phyloP scores from a whole-genome alignment of 2,113 vertebrate genomes.

The Hymenochirus boettgeri region DNA sequence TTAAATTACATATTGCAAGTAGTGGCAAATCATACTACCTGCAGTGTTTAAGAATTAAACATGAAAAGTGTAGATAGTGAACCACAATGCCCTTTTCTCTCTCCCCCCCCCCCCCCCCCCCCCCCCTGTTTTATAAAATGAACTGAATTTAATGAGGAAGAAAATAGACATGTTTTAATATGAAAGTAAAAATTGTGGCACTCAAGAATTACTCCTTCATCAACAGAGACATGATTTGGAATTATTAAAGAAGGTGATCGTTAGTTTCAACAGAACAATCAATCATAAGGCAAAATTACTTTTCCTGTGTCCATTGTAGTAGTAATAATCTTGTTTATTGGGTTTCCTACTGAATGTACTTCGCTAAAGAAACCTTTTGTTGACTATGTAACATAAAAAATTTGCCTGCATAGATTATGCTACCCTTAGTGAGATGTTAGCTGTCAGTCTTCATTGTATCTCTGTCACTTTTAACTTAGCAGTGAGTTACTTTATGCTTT shows the following conservation, averaged over 20 bases:
- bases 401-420: conserved; percentile 17
- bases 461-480: conserved; percentile 35
- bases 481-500: conserved; percentile 25
- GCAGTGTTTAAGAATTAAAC: no score
- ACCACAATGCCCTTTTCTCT: no score
- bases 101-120: no score
- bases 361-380: conserved; percentile 24
- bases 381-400: conserved; percentile 24
- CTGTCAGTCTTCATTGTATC: conserved; percentile 35
- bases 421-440: conserved; percentile 35
- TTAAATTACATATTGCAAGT: no score
- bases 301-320: conserved; percentile 13
- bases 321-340: conserved; percentile 33
- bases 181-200: conserved; percentile 1
- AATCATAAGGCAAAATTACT: conserved; percentile 25
- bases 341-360: conserved; percentile 10
- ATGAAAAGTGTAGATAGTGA: no score
- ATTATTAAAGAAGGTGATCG: conserved; percentile 25
- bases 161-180: conserved; percentile 1
- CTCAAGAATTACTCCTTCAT: conserved; percentile 13
- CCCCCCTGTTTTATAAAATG: no score
- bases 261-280: conserved; percentile 24
- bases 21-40: no score
- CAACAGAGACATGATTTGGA: conserved; percentile 24
- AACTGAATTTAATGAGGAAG: conserved; percentile 20